phyloP scores from a whole-genome alignment of 2,888 invertebrate genomes.

The Drosophila monieri region DNA sequence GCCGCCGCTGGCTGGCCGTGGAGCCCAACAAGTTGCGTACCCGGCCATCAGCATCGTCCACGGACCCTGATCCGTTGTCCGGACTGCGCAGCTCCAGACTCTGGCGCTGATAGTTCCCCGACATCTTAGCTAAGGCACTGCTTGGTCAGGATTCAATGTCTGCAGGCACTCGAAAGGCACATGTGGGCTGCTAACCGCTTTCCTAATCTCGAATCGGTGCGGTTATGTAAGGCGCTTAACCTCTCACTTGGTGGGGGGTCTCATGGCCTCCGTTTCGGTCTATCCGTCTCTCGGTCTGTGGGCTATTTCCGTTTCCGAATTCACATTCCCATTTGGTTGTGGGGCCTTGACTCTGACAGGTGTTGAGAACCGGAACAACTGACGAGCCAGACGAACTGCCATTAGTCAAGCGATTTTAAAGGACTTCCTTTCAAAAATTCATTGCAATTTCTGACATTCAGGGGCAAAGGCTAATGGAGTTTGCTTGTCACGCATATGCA shows the following conservation, averaged over 20 bases:
- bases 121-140: slow-evolving; percentile 65
- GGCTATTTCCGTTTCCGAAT: slow-evolving; percentile 27
- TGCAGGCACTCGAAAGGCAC: slow-evolving; percentile 41
- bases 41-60: slow-evolving; percentile 20
- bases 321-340: slow-evolving; percentile 18
- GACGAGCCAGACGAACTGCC: slow-evolving; percentile 38
- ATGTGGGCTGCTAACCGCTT: slow-evolving; percentile 24
- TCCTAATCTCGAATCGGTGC: slow-evolving; percentile 12
- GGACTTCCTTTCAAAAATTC: slow-evolving; percentile 62
- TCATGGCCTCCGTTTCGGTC: slow-evolving; percentile 5
- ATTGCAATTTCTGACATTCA: slow-evolving; percentile 49
- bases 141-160: slow-evolving; percentile 21
- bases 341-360: slow-evolving; percentile 59
- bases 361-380: slow-evolving; percentile 73
- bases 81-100: slow-evolving; percentile 73
- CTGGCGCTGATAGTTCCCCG: slow-evolving; percentile 69
- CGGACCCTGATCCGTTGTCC: slow-evolving; percentile 8
- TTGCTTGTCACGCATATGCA: slow-evolving; percentile 66
- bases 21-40: slow-evolving; percentile 30
- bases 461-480: slow-evolving; percentile 26
- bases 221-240: slow-evolving; percentile 38
- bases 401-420: slow-evolving; percentile 28
- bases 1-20: slow-evolving; percentile 59
- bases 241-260: slow-evolving; percentile 25
- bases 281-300: slow-evolving; percentile 3